phyloP scores from a whole-genome alignment of 2,797 vertebrate genomes.

The Lithobates pipiens region DNA sequence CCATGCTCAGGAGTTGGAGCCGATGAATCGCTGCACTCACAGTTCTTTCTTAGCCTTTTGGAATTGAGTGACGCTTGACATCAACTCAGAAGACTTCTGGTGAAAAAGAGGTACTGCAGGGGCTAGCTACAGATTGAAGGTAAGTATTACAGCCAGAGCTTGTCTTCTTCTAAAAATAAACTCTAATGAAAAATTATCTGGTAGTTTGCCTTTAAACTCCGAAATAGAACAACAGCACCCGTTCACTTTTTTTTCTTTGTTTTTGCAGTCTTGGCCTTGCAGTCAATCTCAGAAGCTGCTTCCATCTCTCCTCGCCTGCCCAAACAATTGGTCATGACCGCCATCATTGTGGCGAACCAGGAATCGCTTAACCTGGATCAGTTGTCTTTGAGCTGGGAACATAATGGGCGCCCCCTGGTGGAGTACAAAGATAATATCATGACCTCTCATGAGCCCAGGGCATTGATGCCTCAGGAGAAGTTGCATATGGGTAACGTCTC shows the following conservation, averaged over 20 bases:
- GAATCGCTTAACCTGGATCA: neutral
- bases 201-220: too few relatives aligned
- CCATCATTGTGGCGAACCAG: neutral
- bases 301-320: neutral
- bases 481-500: conserved; percentile 32
- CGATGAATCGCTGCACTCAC: too few relatives aligned
- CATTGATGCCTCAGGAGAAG: neutral
- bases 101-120: too few relatives aligned
- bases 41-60: too few relatives aligned
- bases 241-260: neutral
- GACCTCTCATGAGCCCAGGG: neutral
- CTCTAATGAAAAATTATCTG: too few relatives aligned
- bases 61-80: too few relatives aligned
- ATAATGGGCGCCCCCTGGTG: neutral
- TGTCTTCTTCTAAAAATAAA: too few relatives aligned
- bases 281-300: neutral
- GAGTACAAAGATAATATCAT: neutral
- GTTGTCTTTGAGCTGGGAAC: conserved; percentile 31
- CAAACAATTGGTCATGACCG: neutral
- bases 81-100: too few relatives aligned
- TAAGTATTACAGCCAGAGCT: too few relatives aligned
- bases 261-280: neutral
- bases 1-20: too few relatives aligned
- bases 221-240: too few relatives aligned
- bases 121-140: too few relatives aligned